phyloP scores from a whole-genome alignment of 2,113 vertebrate genomes.

The Parus major region DNA sequence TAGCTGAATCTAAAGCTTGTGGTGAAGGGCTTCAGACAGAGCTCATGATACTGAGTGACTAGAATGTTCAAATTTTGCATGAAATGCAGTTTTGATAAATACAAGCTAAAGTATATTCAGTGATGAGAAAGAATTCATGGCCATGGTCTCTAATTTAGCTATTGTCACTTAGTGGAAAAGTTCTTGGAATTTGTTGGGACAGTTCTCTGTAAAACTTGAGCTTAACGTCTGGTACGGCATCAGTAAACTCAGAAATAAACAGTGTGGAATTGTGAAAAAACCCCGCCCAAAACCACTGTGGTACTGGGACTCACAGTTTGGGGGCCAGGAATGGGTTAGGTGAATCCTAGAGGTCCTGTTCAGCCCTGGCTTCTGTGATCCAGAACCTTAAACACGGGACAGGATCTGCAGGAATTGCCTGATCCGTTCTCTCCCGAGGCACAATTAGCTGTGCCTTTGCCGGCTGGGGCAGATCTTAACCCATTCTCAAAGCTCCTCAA shows the following conservation, averaged over 20 bases:
- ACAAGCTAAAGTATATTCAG: neutral
- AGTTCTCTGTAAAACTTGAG: neutral
- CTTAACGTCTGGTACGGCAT: neutral
- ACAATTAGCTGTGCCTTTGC: neutral
- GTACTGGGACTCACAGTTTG: neutral
- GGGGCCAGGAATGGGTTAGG: neutral
- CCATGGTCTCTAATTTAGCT: neutral
- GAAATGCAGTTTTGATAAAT: neutral
- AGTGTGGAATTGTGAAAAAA: neutral
- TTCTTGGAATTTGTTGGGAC: neutral
- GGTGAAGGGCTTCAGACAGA: neutral
- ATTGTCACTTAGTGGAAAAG: neutral
- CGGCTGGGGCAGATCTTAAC: neutral
- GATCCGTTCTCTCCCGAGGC: neutral
- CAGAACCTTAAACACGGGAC: neutral
- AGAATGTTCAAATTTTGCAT: neutral
- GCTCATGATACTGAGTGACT: neutral
- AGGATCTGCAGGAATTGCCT: neutral
- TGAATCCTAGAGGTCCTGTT: neutral
- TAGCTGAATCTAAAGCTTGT: neutral
- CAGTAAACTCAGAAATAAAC: neutral
- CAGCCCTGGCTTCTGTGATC: neutral
- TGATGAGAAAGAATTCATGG: neutral
- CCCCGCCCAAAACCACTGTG: rapidly evolving
- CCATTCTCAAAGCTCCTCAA: neutral